A percentile compares a stretch with the other conserved stretches of the same genome.
These are phyloP conservation scores for Sinocyclocheilus anophthalmus DNA, from an alignment of 2,113 vertebrate species.

Conservation along the genomic window DNA sequence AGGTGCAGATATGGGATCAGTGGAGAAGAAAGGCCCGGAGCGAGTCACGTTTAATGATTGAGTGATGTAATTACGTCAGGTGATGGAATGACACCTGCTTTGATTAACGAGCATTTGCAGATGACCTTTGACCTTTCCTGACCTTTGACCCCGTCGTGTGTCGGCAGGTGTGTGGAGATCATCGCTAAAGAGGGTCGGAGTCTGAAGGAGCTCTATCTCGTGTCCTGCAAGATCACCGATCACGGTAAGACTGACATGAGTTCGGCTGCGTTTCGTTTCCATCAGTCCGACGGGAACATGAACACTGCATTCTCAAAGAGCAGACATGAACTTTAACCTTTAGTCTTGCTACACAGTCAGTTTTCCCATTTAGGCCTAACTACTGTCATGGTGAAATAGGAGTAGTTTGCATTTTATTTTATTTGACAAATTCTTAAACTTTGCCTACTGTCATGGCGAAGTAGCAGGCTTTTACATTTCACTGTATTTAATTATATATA, in stretches of 20 bases:
- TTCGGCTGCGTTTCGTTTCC: neutral
- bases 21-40: conserved; percentile 60
- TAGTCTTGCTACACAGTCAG: neutral
- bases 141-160: neutral
- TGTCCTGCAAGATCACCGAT: conserved; percentile 99
- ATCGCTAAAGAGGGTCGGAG: conserved; percentile 96
- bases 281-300: neutral
- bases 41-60: conserved; percentile 65
- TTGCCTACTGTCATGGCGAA: neutral
- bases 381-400: neutral
- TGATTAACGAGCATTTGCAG: neutral
- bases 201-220: conserved; percentile 96
- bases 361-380: neutral
- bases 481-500: too few relatives aligned
- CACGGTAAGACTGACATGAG: conserved; percentile 80
- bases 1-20: conserved; percentile 57
- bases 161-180: conserved; percentile 93
- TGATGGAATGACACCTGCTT: neutral
- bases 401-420: neutral
- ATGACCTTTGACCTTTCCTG: neutral
- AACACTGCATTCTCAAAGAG: neutral
- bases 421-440: neutral
- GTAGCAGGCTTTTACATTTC: neutral
- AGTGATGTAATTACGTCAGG: conserved; percentile 25
- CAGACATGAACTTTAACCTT: neutral